phyloP scores from a whole-genome alignment of 1,140 invertebrate species.

The Andricus grossulariae region DNA sequence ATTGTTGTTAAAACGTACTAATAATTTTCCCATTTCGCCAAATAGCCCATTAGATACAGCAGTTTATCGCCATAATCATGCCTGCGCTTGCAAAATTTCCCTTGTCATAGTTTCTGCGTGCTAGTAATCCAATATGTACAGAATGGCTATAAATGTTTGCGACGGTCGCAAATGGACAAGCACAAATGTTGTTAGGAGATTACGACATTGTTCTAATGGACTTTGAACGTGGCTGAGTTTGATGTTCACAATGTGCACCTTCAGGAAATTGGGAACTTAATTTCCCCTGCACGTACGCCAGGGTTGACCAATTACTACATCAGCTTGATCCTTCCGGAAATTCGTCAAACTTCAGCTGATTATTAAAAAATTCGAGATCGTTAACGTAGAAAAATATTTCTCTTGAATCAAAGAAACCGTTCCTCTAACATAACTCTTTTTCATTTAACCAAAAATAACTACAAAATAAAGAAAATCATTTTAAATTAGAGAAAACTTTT shows the following conservation, averaged over 20 bases:
- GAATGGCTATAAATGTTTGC: slow-evolving; percentile 1
- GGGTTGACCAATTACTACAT: slow-evolving; percentile 6
- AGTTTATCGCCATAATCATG: too few relatives aligned
- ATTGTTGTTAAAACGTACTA: too few relatives aligned
- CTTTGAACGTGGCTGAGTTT: background rate
- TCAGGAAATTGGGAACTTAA: background rate
- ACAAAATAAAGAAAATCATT: too few relatives aligned
- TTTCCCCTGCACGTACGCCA: slow-evolving; percentile 8
- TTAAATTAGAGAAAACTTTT: too few relatives aligned
- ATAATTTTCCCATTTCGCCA: too few relatives aligned
- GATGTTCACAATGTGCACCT: background rate
- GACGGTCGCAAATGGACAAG: slow-evolving; percentile 1
- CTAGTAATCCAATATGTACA: background rate
- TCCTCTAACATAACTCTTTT: too few relatives aligned
- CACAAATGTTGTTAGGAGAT: slow-evolving; percentile 18
- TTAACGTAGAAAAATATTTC: too few relatives aligned
- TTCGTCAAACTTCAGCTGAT: background rate
- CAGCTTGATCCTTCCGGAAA: background rate
- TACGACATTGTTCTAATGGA: slow-evolving; percentile 17
- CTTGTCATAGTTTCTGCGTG: background rate
- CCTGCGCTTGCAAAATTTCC: background rate
- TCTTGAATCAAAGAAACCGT: too few relatives aligned
- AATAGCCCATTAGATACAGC: too few relatives aligned
- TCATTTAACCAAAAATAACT: too few relatives aligned
- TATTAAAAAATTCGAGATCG: too few relatives aligned